Base-by-base conservation (phyloP, 1,140 invertebrate species). In the Drosophila persimilis region DNA sequence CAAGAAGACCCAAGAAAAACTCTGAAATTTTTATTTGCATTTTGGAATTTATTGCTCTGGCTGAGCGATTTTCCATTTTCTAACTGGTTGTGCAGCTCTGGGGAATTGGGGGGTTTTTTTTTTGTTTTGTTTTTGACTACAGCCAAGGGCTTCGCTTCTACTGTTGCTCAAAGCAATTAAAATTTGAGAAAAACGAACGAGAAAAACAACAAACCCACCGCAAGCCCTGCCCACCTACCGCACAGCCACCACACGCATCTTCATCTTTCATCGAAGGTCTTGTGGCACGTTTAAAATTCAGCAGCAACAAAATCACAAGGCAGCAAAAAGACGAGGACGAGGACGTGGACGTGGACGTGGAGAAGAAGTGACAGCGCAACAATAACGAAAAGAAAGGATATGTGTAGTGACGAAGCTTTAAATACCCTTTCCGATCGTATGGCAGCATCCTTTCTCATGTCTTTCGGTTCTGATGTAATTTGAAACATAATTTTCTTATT, bases 161-260 rank as follows among this genome's bases (percentile, higher is more conserved):
- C 69, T 48, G 69, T 73, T 75, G 50, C 70, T 71, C 79, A 74
- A 77, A 86, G 77, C 80, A 86, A 85, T 85, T 85, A 86, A 80
- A 71, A 86, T 85, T 80, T 48, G 31, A 44, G 22, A 46, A 45
- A 29, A 45, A 50, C 15, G 20, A 3, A 29, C 24, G 15, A 29
- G 56, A 47, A 73, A 11, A 70, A 60, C 53, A 73, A 62, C 61
- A 73, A 63, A 59, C 45, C 44, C 55, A 73, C 53, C 60, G 45
- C 76, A 79, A 41, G 13, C 47, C 35, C 35, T 11, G 31, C 31
- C 31, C 9, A 9, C 8, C 54, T 29, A 22, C 51, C 46, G 35
- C 64, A 59, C 39, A 24, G 20, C 20, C 26, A 35, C 44, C 24
- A 57, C 60, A 48, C 39, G 55, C 53, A 65, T 46, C 44, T 48